Evolutionary conservation across 1,140 invertebrate genomes (phyloP).

Genomic region (Cydia fagiglandana): DNA sequence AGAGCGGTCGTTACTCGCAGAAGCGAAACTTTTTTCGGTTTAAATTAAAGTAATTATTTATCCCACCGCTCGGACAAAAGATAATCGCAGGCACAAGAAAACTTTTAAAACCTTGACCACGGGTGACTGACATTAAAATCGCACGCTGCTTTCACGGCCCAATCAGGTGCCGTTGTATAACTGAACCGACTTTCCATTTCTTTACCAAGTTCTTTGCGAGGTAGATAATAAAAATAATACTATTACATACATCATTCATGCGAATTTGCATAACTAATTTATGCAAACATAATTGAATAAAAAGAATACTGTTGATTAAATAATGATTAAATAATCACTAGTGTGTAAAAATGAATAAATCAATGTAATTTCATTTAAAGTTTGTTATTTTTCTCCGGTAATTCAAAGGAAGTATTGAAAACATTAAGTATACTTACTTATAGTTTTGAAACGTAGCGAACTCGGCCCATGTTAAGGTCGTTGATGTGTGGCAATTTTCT

Average conservation of each 20-base stretch:
- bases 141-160: constrained; percentile 71
- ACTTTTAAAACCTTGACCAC: constrained; percentile 75
- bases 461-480: constrained; percentile 70
- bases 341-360: background rate
- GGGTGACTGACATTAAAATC: constrained; percentile 71
- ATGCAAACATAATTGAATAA: background rate
- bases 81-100: constrained; percentile 61
- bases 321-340: background rate
- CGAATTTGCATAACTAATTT: background rate
- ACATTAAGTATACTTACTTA: background rate
- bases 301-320: no score
- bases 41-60: constrained; percentile 10
- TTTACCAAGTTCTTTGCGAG: constrained; percentile 38
- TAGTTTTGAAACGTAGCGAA: constrained; percentile 62
- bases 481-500: constrained; percentile 75
- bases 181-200: constrained; percentile 75
- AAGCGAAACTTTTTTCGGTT: constrained; percentile 9
- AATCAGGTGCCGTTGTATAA: constrained; percentile 75
- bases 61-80: constrained; percentile 37
- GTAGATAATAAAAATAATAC: background rate
- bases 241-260: background rate
- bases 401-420: constrained; percentile 28
- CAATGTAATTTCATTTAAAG: background rate
- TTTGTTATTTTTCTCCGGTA: background rate
- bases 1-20: background rate